phyloP scores from a whole-genome alignment of 2,113 vertebrate genomes.

The Eulemur macaco region DNA sequence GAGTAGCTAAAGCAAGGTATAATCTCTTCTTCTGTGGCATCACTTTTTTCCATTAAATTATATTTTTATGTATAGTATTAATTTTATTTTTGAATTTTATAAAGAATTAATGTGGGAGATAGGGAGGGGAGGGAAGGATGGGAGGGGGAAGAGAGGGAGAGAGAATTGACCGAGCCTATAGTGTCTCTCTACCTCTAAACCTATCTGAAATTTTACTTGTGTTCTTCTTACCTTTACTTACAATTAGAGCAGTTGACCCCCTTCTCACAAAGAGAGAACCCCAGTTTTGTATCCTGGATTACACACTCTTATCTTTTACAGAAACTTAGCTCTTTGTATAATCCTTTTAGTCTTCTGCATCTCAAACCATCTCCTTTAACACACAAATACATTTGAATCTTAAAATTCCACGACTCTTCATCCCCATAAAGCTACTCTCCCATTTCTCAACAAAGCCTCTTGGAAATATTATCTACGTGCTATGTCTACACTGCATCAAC shows the following conservation, averaged over 20 bases:
- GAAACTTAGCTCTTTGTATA: neutral
- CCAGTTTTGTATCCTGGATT: neutral
- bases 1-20: neutral
- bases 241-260: neutral
- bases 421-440: neutral
- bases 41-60: neutral
- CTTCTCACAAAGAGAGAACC: neutral
- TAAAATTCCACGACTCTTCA: neutral
- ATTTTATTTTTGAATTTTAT: neutral
- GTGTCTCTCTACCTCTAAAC: neutral
- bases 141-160: fast-evolving
- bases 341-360: neutral
- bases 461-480: neutral
- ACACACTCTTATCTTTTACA: neutral
- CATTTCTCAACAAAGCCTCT: neutral
- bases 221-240: neutral
- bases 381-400: neutral
- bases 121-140: fast-evolving
- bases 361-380: neutral
- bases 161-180: neutral
- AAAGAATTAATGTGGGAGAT: neutral
- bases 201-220: neutral
- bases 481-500: neutral
- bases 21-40: neutral
- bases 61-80: neutral